Evolutionary conservation across 2,797 vertebrate species (phyloP).

Genomic region (Coregonus suidteri): DNA sequence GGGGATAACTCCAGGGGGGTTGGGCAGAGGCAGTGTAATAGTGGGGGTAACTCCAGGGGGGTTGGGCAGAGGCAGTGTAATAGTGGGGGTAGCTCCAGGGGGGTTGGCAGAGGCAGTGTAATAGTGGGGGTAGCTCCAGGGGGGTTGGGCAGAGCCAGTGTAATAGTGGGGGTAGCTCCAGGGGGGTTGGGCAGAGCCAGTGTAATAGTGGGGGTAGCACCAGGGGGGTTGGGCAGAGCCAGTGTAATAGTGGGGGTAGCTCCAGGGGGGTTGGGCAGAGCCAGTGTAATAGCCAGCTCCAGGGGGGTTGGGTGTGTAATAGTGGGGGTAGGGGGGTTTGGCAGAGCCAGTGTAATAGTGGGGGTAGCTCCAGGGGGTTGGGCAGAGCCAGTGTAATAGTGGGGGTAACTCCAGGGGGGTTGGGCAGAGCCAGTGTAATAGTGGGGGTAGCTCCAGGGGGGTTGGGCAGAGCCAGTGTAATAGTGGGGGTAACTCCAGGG

Average conservation of each 20-base stretch:
- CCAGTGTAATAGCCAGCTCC: slow-evolving; percentile 4
- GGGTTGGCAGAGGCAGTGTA: too few relatives aligned
- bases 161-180: too few relatives aligned
- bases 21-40: too few relatives aligned
- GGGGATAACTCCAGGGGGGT: too few relatives aligned
- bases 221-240: not conserved
- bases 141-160: slow-evolving; percentile 2
- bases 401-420: too few relatives aligned
- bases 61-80: not conserved
- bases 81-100: slow-evolving; percentile 4
- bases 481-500: too few relatives aligned
- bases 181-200: not conserved
- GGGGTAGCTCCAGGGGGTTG: too few relatives aligned
- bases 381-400: slow-evolving; percentile 3
- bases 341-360: slow-evolving; percentile 3
- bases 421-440: slow-evolving; percentile 3
- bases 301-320: not conserved
- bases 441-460: too few relatives aligned
- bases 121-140: too few relatives aligned
- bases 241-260: not conserved
- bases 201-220: not conserved
- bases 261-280: not conserved
- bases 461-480: slow-evolving; percentile 2
- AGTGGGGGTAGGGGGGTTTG: too few relatives aligned
- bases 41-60: too few relatives aligned